Conservation (phyloP, 2,888 invertebrate genomes). For the Lordiphosa andalusiaca region DNA sequence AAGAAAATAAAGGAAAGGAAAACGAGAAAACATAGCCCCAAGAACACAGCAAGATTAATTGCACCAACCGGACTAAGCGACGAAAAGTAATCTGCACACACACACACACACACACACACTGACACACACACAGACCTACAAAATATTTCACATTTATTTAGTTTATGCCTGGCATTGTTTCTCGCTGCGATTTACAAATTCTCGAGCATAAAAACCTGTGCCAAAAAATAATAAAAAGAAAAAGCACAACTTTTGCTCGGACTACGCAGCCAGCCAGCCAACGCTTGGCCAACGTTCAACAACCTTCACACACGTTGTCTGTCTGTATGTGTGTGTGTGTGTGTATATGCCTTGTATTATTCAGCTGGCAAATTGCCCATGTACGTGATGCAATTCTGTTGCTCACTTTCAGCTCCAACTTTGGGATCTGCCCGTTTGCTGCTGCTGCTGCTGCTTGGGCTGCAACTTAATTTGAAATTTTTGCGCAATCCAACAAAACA, state of each 20-base stretch:
- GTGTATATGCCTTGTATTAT: slow-evolving; percentile 57
- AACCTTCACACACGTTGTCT: slow-evolving; percentile 39
- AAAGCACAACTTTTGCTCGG: slow-evolving; percentile 27
- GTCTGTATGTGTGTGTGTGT: slow-evolving; percentile 23
- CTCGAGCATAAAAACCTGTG: slow-evolving; percentile 71
- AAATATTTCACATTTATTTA: slow-evolving; percentile 75
- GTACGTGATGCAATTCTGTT: slow-evolving; percentile 77
- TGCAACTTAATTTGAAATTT: slow-evolving; percentile 78
- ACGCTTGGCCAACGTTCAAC: slow-evolving; percentile 53
- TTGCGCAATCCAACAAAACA: slow-evolving; percentile 74
- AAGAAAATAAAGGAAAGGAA: neutral
- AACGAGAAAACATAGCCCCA: slow-evolving; percentile 2
- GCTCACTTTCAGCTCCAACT: slow-evolving; percentile 60
- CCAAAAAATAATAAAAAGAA: slow-evolving; percentile 32
- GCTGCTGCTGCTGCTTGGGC: no score
- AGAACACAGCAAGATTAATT: slow-evolving; percentile 62
- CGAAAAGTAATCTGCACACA: slow-evolving; percentile 61
- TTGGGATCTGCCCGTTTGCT: slow-evolving; percentile 7
- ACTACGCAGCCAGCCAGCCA: slow-evolving; percentile 38
- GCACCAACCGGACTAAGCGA: slow-evolving; percentile 64
- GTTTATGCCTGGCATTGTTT: slow-evolving; percentile 73
- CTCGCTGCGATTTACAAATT: slow-evolving; percentile 74
- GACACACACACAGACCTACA: slow-evolving; percentile 31
- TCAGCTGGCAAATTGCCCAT: slow-evolving; percentile 76
- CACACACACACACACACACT: no score